A percentile compares a stretch with the other conserved stretches of the same genome.
Conservation (phyloP, 2,113 vertebrate species). For the Takifugu flavidus region DNA sequence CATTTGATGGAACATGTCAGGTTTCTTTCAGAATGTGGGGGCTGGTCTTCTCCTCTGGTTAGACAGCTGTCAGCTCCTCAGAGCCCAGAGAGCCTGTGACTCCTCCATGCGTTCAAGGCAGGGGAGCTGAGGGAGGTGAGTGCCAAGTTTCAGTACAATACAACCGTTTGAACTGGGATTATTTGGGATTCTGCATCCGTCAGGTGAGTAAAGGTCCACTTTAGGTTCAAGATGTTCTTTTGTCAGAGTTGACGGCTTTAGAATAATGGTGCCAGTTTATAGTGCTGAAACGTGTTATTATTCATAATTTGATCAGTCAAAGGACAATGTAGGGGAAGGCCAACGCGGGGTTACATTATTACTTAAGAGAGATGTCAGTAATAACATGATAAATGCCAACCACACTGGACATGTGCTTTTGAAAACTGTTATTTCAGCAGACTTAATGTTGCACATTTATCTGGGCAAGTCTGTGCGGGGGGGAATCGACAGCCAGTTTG, state of each 20-base stretch:
- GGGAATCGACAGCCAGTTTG: slow-evolving; percentile 2
- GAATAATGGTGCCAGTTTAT: too few species aligned
- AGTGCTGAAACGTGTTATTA: too few species aligned
- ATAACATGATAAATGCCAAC: not conserved
- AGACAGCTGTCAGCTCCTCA: slow-evolving; percentile 64
- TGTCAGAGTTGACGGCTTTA: not conserved
- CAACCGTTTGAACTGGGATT: slow-evolving; percentile 3
- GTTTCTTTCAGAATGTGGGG: slow-evolving; percentile 52
- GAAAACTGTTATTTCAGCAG: slow-evolving; percentile 28
- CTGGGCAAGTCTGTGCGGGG: slow-evolving; percentile 35
- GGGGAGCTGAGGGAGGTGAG: slow-evolving; percentile 50
- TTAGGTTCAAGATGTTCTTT: not conserved
- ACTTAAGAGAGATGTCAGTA: too few species aligned
- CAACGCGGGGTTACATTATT: too few species aligned
- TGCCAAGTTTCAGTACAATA: slow-evolving; percentile 10
- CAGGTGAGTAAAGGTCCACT: not conserved
- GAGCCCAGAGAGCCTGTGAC: slow-evolving; percentile 32
- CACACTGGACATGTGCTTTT: not conserved
- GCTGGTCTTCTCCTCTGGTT: slow-evolving; percentile 50
- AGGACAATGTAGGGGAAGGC: too few species aligned
- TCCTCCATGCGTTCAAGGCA: slow-evolving; percentile 39
- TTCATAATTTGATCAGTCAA: too few species aligned
- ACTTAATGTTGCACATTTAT: not conserved
- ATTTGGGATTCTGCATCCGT: not conserved
- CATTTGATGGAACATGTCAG: slow-evolving; percentile 65